These are phyloP conservation scores for Petaurus breviceps DNA, from an alignment of 2,113 vertebrate species.

Conservation along the genomic window DNA sequence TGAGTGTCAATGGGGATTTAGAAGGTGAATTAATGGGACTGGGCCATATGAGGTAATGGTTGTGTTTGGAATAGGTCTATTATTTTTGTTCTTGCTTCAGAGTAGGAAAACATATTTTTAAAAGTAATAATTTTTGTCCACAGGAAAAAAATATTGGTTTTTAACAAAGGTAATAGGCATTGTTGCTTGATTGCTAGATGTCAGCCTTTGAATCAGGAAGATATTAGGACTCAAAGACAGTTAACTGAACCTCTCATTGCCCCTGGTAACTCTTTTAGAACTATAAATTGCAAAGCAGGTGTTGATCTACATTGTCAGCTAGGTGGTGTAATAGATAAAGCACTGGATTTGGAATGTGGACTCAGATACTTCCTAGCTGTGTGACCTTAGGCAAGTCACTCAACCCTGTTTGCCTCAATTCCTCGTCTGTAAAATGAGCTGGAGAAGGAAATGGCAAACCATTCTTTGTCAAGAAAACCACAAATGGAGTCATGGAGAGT, in stretches of 20 bases:
- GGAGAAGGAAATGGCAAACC: no score
- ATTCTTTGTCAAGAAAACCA: no score
- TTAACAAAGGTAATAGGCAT: not conserved
- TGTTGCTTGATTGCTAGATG: not conserved
- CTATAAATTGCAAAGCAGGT: not conserved
- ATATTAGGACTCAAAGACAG: no score
- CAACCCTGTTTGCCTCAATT: no score
- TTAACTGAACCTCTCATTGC: no score
- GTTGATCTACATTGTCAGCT: not conserved
- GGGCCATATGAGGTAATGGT: not conserved
- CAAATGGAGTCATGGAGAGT: no score
- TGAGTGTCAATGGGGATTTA: not conserved
- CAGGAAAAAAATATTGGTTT: not conserved
- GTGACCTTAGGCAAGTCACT: no score
- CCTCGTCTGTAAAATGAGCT: no score
- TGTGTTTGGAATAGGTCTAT: not conserved
- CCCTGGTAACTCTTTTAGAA: not conserved
- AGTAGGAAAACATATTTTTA: not conserved
- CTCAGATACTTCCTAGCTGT: no score
- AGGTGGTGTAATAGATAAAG: no score
- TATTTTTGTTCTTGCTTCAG: not conserved
- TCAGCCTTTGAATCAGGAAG: not conserved
- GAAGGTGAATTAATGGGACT: not conserved
- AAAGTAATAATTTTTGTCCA: not conserved
- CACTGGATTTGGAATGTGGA: no score